A percentile compares a stretch with the other conserved stretches of the same genome.
These are phyloP conservation scores for Mesocricetus auratus DNA, from an alignment of 2,113 vertebrate species.

Conservation along the genomic window DNA sequence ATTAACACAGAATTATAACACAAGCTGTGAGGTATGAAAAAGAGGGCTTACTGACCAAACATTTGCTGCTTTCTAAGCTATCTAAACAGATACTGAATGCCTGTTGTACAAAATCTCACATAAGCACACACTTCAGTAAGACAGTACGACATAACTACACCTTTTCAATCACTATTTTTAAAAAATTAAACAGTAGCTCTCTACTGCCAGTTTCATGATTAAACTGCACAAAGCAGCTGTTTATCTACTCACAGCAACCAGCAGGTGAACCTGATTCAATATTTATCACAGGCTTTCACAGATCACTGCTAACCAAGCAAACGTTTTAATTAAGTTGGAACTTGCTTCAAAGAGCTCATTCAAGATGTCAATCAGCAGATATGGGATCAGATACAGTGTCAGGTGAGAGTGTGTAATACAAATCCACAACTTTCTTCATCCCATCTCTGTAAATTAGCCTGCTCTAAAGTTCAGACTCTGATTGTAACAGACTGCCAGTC, in stretches of 20 bases:
- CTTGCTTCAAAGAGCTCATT: conserved; percentile 99
- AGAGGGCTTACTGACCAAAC: conserved; percentile 82
- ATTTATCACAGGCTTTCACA: conserved; percentile 99
- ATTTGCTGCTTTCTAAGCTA: conserved; percentile 87
- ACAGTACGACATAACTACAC: conserved; percentile 87
- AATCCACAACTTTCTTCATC: conserved; percentile 92
- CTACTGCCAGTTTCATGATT: conserved; percentile 88
- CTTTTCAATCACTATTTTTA: conserved; percentile 85
- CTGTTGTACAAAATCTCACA: conserved; percentile 95
- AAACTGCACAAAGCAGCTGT: conserved; percentile 96
- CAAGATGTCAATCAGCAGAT: conserved; percentile 97
- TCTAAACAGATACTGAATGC: conserved; percentile 86
- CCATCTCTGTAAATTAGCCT: conserved; percentile 90
- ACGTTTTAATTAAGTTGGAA: conserved; percentile 99
- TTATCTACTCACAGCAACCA: conserved; percentile 98
- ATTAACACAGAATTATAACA: conserved; percentile 83
- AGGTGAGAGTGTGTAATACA: conserved; percentile 97
- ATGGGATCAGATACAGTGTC: conserved; percentile 95
- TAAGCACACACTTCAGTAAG: conserved; percentile 88
- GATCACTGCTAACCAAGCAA: conserved; percentile 99
- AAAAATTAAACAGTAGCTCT: conserved; percentile 83
- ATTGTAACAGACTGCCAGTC: conserved; percentile 92
- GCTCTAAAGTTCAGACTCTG: conserved; percentile 89
- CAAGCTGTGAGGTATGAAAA: conserved; percentile 84
- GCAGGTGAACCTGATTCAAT: conserved; percentile 99